phyloP scores from a whole-genome alignment of 2,113 vertebrate species.

The Protobothrops flavoviridis region DNA sequence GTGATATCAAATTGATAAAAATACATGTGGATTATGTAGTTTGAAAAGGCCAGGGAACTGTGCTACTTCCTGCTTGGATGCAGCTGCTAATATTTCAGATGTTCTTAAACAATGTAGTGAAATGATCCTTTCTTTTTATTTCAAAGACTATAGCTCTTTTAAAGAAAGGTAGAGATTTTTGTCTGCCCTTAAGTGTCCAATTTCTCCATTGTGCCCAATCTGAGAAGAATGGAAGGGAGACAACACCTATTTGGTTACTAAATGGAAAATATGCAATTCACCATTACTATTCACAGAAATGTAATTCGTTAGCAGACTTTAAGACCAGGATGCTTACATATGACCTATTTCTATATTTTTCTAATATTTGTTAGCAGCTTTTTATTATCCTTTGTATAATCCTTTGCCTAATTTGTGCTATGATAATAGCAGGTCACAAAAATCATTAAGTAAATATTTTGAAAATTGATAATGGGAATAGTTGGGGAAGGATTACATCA shows the following conservation, averaged over 20 bases:
- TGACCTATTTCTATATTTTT: neutral
- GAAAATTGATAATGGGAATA: neutral
- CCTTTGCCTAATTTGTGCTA: neutral
- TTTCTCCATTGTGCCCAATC: conserved; percentile 28
- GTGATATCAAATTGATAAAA: conserved; percentile 55
- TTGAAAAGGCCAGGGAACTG: conserved; percentile 45
- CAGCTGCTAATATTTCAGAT: conserved; percentile 45
- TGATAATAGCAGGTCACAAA: neutral
- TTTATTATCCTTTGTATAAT: neutral
- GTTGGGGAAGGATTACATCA: neutral
- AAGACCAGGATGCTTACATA: neutral
- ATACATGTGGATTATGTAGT: conserved; percentile 50
- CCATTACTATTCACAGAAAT: neutral
- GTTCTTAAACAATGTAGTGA: conserved; percentile 11
- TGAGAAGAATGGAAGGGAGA: conserved; percentile 9
- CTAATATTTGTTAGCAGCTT: neutral
- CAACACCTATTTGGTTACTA: neutral
- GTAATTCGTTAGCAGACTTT: neutral
- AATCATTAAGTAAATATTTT: neutral
- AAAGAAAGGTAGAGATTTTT: neutral
- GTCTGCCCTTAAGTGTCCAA: conserved; percentile 23
- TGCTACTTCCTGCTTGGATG: conserved; percentile 59
- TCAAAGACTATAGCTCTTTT: neutral
- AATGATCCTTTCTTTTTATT: neutral
- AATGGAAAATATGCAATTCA: neutral